Percentiles rank a stretch among this genome's conserved stretches.
These are phyloP conservation scores for Steromphala cineraria DNA, from an alignment of 2,888 invertebrate species.

Conservation along the genomic window DNA sequence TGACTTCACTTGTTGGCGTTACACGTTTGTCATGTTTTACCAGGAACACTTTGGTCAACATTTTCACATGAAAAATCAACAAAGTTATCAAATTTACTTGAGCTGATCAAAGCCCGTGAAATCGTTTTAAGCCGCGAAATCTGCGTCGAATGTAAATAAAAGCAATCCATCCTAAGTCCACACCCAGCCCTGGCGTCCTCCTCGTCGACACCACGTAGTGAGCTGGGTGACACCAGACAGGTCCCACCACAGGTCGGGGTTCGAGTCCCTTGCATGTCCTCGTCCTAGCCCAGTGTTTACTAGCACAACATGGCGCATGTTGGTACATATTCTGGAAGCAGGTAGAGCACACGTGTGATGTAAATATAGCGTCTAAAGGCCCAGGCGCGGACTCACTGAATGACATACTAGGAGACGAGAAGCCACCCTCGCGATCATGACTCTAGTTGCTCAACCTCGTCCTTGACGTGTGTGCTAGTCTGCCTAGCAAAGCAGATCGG, in stretches of 20 bases:
- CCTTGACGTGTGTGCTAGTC: too few relatives aligned
- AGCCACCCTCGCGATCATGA: too few relatives aligned
- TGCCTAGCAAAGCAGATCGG: too few relatives aligned
- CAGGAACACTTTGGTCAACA: slow-evolving; percentile 13
- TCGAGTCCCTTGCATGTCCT: neutral
- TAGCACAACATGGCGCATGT: neutral
- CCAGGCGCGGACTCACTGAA: too few relatives aligned
- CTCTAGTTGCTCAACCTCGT: too few relatives aligned
- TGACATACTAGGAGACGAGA: too few relatives aligned
- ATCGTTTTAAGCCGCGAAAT: neutral
- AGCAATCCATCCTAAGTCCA: neutral
- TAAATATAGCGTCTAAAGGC: neutral
- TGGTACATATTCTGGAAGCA: neutral
- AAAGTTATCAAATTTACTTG: slow-evolving; percentile 9
- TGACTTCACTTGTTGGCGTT: neutral
- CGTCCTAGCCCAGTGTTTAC: neutral
- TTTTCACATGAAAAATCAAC: neutral
- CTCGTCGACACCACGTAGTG: neutral
- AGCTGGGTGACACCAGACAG: neutral
- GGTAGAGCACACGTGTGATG: neutral
- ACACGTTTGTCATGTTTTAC: slow-evolving; percentile 9
- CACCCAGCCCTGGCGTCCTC: neutral
- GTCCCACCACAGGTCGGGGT: neutral
- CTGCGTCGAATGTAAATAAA: neutral
- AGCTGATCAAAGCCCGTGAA: neutral